Conservation (phyloP, 2,888 invertebrate species). For the Trimorus sp. region DNA sequence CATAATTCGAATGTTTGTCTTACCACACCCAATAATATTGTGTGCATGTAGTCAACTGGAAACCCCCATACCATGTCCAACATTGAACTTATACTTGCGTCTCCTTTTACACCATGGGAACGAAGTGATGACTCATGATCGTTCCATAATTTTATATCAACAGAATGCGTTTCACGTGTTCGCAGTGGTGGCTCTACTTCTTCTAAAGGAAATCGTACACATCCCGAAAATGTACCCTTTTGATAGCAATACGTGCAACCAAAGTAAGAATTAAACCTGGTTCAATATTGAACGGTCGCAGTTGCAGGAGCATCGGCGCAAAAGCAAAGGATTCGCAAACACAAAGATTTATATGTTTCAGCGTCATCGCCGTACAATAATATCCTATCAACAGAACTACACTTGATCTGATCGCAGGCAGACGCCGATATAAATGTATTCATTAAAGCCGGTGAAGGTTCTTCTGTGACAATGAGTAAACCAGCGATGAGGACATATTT, state of each 20-base stretch:
- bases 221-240: constrained; percentile 4
- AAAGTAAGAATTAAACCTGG: constrained; percentile 20
- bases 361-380: background rate
- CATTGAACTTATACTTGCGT: background rate
- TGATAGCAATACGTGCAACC: constrained; percentile 30
- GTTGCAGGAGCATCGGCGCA: constrained; percentile 9
- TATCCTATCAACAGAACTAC: constrained; percentile 8
- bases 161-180: constrained; percentile 8
- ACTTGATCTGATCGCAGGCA: constrained; percentile 5
- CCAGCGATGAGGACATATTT: constrained; percentile 2
- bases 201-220: constrained; percentile 20
- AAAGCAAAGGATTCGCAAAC: constrained; percentile 2
- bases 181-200: background rate
- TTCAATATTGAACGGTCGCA: constrained; percentile 8
- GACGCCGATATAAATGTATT: constrained; percentile 7
- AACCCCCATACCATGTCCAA: constrained; percentile 26
- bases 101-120: constrained; percentile 14
- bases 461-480: constrained; percentile 11
- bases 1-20: constrained; percentile 6
- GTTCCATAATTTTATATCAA: background rate
- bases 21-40: constrained; percentile 12
- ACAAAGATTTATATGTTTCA: background rate
- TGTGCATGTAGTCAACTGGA: constrained; percentile 34
- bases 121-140: background rate
- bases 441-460: background rate